Evolutionary conservation across 2,888 invertebrate genomes (phyloP).

Genomic region (Drosophila basisetae): DNA sequence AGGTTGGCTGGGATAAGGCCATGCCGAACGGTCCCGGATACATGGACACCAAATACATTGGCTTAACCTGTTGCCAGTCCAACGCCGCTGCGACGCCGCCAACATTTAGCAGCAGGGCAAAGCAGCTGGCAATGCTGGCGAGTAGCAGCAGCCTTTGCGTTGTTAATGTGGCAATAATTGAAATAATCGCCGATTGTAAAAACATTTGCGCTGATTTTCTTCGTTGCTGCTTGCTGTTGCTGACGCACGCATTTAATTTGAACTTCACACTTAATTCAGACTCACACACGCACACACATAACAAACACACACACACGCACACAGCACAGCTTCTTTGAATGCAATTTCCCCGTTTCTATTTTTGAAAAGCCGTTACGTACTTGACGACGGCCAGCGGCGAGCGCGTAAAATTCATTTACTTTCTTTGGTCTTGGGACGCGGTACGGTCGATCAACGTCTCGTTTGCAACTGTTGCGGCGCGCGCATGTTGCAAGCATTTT

Average conservation of each 20-base stretch:
- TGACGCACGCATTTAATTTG: slow-evolving; percentile 70
- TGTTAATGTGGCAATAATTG: slow-evolving; percentile 57
- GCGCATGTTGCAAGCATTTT: slow-evolving; percentile 79
- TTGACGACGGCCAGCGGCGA: neutral
- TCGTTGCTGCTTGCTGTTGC: slow-evolving; percentile 30
- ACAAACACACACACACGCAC: slow-evolving; percentile 23
- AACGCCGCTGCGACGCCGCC: slow-evolving; percentile 59
- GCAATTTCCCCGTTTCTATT: slow-evolving; percentile 40
- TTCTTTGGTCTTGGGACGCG: slow-evolving; percentile 37
- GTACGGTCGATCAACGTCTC: slow-evolving; percentile 58
- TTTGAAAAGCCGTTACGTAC: slow-evolving; percentile 65
- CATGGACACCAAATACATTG: slow-evolving; percentile 84
- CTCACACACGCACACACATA: slow-evolving; percentile 31
- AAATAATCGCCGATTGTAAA: slow-evolving; percentile 63
- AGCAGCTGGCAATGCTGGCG: slow-evolving; percentile 25
- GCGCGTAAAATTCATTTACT: slow-evolving; percentile 40
- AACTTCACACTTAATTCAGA: slow-evolving; percentile 51
- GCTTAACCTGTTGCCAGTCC: slow-evolving; percentile 83
- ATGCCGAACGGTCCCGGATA: slow-evolving; percentile 67
- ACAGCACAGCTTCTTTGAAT: slow-evolving; percentile 17
- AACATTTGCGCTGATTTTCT: slow-evolving; percentile 71
- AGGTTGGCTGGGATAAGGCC: slow-evolving; percentile 42
- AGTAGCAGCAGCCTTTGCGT: slow-evolving; percentile 36
- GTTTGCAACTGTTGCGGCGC: slow-evolving; percentile 69
- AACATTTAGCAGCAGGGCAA: slow-evolving; percentile 45